A percentile compares a stretch with the other conserved stretches of the same genome.
Conservation (phyloP, 1,140 invertebrate species). For the Drosophila nigromelanica region DNA sequence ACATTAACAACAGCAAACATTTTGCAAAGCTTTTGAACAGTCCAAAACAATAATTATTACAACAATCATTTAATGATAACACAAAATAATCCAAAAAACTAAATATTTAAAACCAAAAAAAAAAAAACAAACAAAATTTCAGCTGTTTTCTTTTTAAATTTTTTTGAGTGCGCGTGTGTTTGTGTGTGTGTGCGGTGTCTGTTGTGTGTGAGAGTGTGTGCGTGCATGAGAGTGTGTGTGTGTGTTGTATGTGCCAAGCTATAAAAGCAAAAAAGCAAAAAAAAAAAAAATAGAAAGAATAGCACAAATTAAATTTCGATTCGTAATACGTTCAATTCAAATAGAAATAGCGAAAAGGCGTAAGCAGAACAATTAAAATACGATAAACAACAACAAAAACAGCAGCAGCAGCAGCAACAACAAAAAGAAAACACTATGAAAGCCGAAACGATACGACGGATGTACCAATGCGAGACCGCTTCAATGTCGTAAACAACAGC, state of each 20-base stretch:
- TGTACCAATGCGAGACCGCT: constrained; percentile 35
- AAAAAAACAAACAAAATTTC: constrained; percentile 19
- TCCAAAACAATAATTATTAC: background rate
- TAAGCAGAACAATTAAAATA: constrained; percentile 30
- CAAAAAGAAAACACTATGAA: constrained; percentile 49
- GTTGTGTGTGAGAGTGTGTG: constrained; percentile 18
- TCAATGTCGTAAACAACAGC: constrained; percentile 55
- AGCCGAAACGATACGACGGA: constrained; percentile 64
- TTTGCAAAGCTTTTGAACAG: background rate
- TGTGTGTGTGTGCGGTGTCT: constrained; percentile 8
- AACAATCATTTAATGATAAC: background rate
- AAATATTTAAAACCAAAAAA: constrained; percentile 22
- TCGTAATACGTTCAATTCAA: constrained; percentile 19
- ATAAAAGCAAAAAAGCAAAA: constrained; percentile 20
- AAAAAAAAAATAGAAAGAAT: constrained; percentile 13
- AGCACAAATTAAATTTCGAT: constrained; percentile 8
- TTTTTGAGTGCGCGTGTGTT: constrained; percentile 64
- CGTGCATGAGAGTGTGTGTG: background rate
- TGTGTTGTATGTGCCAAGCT: background rate
- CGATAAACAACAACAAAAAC: constrained; percentile 12
- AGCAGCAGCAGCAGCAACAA: constrained; percentile 1
- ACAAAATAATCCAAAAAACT: background rate
- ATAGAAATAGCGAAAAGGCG: constrained; percentile 17
- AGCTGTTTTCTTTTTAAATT: constrained; percentile 51
- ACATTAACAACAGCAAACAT: background rate